These are phyloP conservation scores for Epinephelus cyanopodus DNA, from an alignment of 2,113 vertebrate genomes.

Conservation along the genomic window DNA sequence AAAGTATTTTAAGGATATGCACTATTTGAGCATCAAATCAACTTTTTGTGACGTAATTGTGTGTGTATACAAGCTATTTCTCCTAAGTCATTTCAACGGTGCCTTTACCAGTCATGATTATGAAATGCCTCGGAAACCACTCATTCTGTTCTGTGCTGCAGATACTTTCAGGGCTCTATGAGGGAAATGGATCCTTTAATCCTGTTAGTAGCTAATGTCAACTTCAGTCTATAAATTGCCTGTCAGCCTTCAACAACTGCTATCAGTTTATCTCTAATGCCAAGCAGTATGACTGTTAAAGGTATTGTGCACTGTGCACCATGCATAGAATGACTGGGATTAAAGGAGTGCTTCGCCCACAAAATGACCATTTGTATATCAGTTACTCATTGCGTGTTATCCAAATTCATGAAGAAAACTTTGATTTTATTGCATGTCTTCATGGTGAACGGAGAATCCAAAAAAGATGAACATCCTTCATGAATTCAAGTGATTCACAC, in stretches of 20 bases:
- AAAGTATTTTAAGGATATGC: background rate
- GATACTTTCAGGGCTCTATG: background rate
- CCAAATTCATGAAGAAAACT: too few species aligned
- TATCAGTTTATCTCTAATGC: background rate
- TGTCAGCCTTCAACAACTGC: background rate
- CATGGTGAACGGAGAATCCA: too few species aligned
- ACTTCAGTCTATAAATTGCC: background rate
- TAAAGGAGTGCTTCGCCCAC: background rate
- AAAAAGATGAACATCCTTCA: too few species aligned
- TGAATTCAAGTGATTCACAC: too few species aligned
- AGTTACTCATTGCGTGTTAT: too few species aligned
- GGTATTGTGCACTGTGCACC: background rate
- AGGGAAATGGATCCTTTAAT: background rate
- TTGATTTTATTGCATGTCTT: too few species aligned
- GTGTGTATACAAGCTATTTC: background rate
- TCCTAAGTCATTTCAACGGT: background rate
- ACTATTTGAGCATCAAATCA: background rate
- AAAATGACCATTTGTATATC: too few species aligned
- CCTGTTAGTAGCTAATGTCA: background rate
- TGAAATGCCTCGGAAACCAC: too few species aligned
- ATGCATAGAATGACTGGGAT: background rate
- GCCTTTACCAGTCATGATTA: background rate
- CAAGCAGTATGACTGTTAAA: background rate
- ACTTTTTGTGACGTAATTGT: background rate
- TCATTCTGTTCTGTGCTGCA: background rate